A percentile compares a stretch with the other conserved stretches of the same genome.
Evolutionary conservation across 1,140 invertebrate genomes (phyloP).

Genomic region (Centruroides sculpturatus): DNA sequence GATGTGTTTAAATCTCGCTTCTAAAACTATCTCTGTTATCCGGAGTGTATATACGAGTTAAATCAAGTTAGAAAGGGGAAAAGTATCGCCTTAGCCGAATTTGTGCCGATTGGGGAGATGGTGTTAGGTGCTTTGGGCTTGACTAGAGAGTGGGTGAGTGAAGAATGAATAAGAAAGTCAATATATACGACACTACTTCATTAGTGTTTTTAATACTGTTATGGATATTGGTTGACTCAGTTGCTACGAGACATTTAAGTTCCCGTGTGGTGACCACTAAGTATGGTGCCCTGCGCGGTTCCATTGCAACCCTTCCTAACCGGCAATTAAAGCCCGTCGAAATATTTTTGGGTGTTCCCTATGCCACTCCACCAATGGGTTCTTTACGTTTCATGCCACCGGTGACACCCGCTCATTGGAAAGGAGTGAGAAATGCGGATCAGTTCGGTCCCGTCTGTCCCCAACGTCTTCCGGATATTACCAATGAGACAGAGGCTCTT

Average conservation of each 20-base stretch:
- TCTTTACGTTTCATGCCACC: constrained; percentile 86
- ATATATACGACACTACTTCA: no score
- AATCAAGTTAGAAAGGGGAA: no score
- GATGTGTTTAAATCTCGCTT: no score
- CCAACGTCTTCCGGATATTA: constrained; percentile 39
- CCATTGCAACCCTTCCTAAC: constrained; percentile 66
- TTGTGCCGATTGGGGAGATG: no score
- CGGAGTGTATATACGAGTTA: no score
- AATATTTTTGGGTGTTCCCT: constrained; percentile 66
- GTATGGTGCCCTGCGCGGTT: constrained; percentile 74
- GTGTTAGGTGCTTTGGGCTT: no score
- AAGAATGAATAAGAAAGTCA: no score
- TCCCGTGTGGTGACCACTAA: constrained; percentile 62
- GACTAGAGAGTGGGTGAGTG: no score
- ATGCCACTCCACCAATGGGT: constrained; percentile 81
- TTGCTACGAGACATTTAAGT: background rate
- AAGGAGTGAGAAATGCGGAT: constrained; percentile 49
- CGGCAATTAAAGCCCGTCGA: constrained; percentile 73
- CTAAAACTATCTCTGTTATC: no score
- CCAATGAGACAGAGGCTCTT: constrained; percentile 47
- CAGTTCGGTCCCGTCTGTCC: constrained; percentile 26
- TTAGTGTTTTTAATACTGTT: no score
- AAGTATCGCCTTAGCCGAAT: no score
- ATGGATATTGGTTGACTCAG: background rate
- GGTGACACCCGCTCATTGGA: constrained; percentile 61